Evolutionary conservation across 2,888 invertebrate species (phyloP), one percentile per base, ranked within the genome.

Genomic region (Philopedon plagiatum): DNA sequence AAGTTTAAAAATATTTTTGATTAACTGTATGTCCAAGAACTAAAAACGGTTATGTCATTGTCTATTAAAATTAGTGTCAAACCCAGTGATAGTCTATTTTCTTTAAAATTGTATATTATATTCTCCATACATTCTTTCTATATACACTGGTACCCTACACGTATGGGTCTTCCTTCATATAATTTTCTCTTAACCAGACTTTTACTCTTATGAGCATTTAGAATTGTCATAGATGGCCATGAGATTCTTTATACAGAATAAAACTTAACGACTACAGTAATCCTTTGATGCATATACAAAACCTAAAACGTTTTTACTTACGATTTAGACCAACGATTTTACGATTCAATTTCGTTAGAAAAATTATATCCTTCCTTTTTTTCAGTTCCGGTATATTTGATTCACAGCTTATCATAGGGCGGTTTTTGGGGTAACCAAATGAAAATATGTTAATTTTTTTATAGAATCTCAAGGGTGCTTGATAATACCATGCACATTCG

Each of bases 111-210:
- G 71, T 75, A 75, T 77, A 75, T 77, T 68, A 75, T 75, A 75
- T 78, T 77, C 79, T 78, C 77, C 79, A 81, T 80, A 79, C 80
- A 78, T 80, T 78, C 77, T 80, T 76, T 84, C 67, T 72, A 85
- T 85, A 81, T 84, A 85, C 85, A 85, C 82, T 84, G 83, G 82
- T 83, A 83, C 80, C 79, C 85, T 84, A 85, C 80, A 80, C 82
- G 80, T 80, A 79, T 80, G 79, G 82, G 80, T 51, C 65, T 83
- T 82, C 83, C 81, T 78, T 80, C 81, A 81, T 81, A 80, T 81
- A 80, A 79, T 79, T 76, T 80, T 78, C 80, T 81, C 79, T 75
- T 62, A 77, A 80, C 79, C 79, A 79, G 77, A 81, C 78, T 79
- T 79, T 78, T 75, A 80, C 82, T 83, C 83, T 79, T 74, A 78